phyloP scores from a whole-genome alignment of 2,113 vertebrate species.

The Onychostoma macrolepis region DNA sequence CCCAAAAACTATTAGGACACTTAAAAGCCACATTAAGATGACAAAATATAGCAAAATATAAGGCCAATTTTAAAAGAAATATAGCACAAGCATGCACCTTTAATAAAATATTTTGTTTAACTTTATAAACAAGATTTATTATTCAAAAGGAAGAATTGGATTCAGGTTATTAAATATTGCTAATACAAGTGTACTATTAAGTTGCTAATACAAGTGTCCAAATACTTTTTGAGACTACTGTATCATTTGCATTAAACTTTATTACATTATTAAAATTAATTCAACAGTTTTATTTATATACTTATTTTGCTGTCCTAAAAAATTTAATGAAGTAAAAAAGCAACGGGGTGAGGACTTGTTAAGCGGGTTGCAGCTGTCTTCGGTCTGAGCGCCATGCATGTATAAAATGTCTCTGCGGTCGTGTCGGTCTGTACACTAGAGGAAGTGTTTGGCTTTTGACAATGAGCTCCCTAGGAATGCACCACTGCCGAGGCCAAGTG shows the following conservation, averaged over 20 bases:
- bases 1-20: neutral
- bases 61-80: neutral
- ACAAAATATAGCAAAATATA: neutral
- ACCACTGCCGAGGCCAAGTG: constrained; percentile 72
- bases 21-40: neutral
- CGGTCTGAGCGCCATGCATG: constrained; percentile 67
- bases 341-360: neutral
- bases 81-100: neutral
- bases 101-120: too few species aligned
- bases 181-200: neutral
- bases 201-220: neutral
- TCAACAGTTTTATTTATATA: neutral
- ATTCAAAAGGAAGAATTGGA: neutral
- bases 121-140: neutral
- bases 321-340: neutral
- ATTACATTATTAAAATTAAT: too few species aligned
- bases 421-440: constrained; percentile 70
- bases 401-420: constrained; percentile 77
- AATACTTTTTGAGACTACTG: neutral
- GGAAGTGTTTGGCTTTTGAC: constrained; percentile 80
- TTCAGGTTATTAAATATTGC: neutral
- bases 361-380: constrained; percentile 59
- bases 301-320: neutral
- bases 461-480: constrained; percentile 82
- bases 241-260: neutral